Evolutionary conservation across 1,140 invertebrate genomes (phyloP).

Genomic region (Mamestra configurata): DNA sequence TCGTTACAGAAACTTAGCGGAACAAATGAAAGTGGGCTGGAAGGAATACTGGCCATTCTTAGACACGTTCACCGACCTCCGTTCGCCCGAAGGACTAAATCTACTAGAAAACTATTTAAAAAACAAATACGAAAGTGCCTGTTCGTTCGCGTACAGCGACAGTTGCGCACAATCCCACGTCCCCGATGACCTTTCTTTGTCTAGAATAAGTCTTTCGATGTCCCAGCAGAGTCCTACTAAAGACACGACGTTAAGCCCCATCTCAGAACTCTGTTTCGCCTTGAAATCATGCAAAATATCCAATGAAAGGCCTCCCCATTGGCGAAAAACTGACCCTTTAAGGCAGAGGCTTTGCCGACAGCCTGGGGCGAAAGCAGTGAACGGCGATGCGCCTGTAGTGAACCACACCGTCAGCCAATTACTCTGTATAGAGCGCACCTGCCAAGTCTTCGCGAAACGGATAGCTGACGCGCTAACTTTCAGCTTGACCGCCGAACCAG

Average conservation of each 20-base stretch:
- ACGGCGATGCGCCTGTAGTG: conserved; percentile 69
- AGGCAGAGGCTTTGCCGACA: conserved; percentile 78
- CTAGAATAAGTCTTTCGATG: conserved; percentile 70
- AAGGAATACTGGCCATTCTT: conserved; percentile 97
- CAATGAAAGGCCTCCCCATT: conserved; percentile 67
- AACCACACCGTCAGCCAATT: conserved; percentile 87
- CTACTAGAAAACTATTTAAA: conserved; percentile 93
- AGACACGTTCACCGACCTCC: conserved; percentile 93
- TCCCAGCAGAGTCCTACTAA: conserved; percentile 63
- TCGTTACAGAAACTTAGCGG: conserved; percentile 91
- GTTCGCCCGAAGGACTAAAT: conserved; percentile 91
- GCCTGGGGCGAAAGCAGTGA: conserved; percentile 66
- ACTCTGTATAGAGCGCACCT: conserved; percentile 90
- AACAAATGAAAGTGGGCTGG: conserved; percentile 93
- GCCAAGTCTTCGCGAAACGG: conserved; percentile 91
- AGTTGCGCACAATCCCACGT: conserved; percentile 69
- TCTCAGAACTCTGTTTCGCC: conserved; percentile 88
- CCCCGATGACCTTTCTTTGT: conserved; percentile 69
- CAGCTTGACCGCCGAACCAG: conserved; percentile 78
- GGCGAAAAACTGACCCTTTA: conserved; percentile 75
- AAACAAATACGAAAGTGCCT: conserved; percentile 81
- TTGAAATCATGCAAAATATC: conserved; percentile 87
- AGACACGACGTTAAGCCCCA: conserved; percentile 84
- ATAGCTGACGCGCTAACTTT: conserved; percentile 87
- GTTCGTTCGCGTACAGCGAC: conserved; percentile 78